These are phyloP conservation scores for Lamellibrachia satsuma DNA, from an alignment of 2,888 invertebrate species.

Conservation along the genomic window DNA sequence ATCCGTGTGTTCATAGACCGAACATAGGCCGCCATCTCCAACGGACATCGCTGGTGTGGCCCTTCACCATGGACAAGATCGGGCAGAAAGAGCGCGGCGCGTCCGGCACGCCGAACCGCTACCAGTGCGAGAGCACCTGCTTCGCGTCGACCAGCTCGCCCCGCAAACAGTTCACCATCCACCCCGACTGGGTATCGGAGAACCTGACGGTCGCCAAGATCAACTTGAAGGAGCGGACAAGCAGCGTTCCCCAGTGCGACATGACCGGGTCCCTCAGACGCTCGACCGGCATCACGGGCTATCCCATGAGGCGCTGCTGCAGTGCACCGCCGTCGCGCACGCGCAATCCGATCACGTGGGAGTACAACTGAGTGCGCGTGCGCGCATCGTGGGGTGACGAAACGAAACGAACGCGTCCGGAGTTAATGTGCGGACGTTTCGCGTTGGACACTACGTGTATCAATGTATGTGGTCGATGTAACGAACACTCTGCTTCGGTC, in stretches of 20 bases:
- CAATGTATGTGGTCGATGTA: background rate
- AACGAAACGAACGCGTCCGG: background rate
- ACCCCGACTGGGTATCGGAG: conserved; percentile 64
- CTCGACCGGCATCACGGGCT: conserved; percentile 41
- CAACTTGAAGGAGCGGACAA: conserved; percentile 43
- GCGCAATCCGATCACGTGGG: conserved; percentile 60
- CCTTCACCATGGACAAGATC: conserved; percentile 26
- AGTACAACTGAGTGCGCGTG: conserved; percentile 27
- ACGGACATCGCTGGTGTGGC: background rate
- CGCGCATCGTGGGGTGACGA: background rate
- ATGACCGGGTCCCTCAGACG: conserved; percentile 21
- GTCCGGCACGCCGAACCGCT: background rate
- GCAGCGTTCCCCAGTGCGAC: conserved; percentile 18
- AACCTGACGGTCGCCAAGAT: conserved; percentile 52
- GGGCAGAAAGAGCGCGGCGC: background rate
- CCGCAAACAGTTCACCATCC: conserved; percentile 57
- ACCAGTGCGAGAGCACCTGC: conserved; percentile 53
- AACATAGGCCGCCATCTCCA: background rate
- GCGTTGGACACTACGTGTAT: background rate
- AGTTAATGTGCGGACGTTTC: background rate
- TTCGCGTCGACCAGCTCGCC: conserved; percentile 50
- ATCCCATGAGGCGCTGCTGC: conserved; percentile 52
- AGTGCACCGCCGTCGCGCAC: conserved; percentile 59
- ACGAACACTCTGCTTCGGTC: background rate
- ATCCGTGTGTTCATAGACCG: background rate